Conservation (phyloP, 2,888 invertebrate species). For the Chrysina gloriosa region DNA sequence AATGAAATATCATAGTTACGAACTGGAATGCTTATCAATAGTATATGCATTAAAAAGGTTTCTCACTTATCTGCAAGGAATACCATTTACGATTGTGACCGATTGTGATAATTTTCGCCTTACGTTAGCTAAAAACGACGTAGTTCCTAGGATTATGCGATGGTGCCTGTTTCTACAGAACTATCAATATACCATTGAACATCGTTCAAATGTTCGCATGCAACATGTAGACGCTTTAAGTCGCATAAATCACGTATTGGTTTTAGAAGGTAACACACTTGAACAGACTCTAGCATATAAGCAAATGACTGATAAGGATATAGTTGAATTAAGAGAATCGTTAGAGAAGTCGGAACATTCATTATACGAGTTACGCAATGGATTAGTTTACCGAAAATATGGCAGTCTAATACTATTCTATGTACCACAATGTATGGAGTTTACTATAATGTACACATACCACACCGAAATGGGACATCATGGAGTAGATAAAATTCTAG, state of each 20-base stretch:
- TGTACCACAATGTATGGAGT: constrained; percentile 50
- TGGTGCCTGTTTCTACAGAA: constrained; percentile 11
- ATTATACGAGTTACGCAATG: constrained; percentile 38
- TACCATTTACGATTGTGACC: constrained; percentile 52
- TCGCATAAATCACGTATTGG: constrained; percentile 12
- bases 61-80: constrained; percentile 51
- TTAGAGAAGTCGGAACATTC: constrained; percentile 44
- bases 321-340: constrained; percentile 19
- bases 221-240: constrained; percentile 21
- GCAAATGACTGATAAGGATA: constrained; percentile 9
- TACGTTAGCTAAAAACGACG: constrained; percentile 28
- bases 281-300: neutral
- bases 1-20: constrained; percentile 18
- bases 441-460: constrained; percentile 47
- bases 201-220: constrained; percentile 8
- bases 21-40: constrained; percentile 42
- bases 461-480: constrained; percentile 55
- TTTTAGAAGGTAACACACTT: constrained; percentile 24
- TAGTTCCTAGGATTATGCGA: constrained; percentile 50
- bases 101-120: constrained; percentile 28
- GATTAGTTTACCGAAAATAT: constrained; percentile 39
- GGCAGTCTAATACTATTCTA: constrained; percentile 43
- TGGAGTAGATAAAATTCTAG: constrained; percentile 53
- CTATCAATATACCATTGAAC: constrained; percentile 19
- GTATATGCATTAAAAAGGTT: constrained; percentile 53